Evolutionary conservation across 2,797 vertebrate species (phyloP).

Genomic region (Antrozous pallidus): DNA sequence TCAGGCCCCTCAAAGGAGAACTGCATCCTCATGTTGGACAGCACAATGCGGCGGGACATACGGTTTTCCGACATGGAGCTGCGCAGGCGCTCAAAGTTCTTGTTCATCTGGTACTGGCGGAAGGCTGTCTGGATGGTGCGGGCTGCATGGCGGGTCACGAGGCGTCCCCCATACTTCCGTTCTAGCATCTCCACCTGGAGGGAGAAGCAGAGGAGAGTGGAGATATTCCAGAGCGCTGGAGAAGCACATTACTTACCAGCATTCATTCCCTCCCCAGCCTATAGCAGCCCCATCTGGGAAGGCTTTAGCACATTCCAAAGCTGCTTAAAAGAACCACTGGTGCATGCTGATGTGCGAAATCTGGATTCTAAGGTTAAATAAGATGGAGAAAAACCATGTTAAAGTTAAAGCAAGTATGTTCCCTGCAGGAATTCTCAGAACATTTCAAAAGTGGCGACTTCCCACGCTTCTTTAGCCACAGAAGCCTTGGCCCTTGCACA

Average conservation of each 20-base stretch:
- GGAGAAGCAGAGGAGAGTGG: not conserved
- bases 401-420: not conserved
- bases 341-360: not conserved
- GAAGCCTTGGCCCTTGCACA: not conserved
- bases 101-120: constrained; percentile 99
- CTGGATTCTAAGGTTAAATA: not conserved
- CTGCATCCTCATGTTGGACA: constrained; percentile 99
- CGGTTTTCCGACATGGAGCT: constrained; percentile 99
- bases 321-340: not conserved
- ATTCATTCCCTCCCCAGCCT: fast-evolving
- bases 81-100: constrained; percentile 96
- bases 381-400: not conserved
- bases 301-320: not conserved
- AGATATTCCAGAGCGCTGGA: fast-evolving
- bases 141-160: constrained; percentile 97
- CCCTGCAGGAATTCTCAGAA: not conserved
- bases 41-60: constrained; percentile 96
- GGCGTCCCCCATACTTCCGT: constrained; percentile 98
- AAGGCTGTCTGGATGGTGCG: constrained; percentile 98
- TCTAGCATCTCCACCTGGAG: constrained; percentile 98
- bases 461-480: not conserved
- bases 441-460: not conserved
- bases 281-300: fast-evolving
- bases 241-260: fast-evolving
- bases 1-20: constrained; percentile 99